Evolutionary conservation across 2,888 invertebrate genomes (phyloP), one percentile per base, ranked within the genome.

Genomic region (Ormyrus thymus): DNA sequence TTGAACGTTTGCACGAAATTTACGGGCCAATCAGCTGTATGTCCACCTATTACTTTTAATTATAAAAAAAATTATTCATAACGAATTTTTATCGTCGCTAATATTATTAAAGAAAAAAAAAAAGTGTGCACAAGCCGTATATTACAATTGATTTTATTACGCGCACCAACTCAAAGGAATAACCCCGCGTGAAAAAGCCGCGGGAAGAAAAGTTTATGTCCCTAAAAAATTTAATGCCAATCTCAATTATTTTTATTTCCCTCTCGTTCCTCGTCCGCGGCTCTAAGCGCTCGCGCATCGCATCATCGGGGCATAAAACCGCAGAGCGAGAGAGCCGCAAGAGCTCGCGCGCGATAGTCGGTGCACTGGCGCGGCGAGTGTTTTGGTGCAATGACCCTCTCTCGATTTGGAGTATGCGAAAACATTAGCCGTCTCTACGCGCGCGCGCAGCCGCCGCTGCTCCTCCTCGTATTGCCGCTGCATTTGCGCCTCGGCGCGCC

Each of bases 381-480:
- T 88, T 88, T 88, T 88, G 87, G 88, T 87, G 84, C 88, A 87
- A 86, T 85, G 88, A 88, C 87, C 88, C 84, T 83, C 82, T 73
- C 76, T 82, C 81, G 81, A 83, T 83, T 83, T 80, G 81, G 80
- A 82, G 73, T 77, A 69, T 66, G 72, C 73, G 79, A 80, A 76
- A 76, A 76, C 79, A 80, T 80, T 73, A 73, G 53, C 51, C 8
- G 62, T 15, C 48, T 64, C 59, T 78, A 8, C 50, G 7, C n/a
- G 9, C 45, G 29, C 10, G 69, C 55, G 29, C 50, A 62, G 13
- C 50, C 50, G 50, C 29, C 50, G 51, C 48, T 7, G 51, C 66
- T 15, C 10, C 29, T 29, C 29, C 29, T 53, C 64, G 64, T 58
- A 66, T 66, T 56, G 74, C 43, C 48, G 65, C 51, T 76, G 71